phyloP scores from a whole-genome alignment of 30 jellyfish, hydroid and myxozoan species.

The Aurelia coerulea region DNA sequence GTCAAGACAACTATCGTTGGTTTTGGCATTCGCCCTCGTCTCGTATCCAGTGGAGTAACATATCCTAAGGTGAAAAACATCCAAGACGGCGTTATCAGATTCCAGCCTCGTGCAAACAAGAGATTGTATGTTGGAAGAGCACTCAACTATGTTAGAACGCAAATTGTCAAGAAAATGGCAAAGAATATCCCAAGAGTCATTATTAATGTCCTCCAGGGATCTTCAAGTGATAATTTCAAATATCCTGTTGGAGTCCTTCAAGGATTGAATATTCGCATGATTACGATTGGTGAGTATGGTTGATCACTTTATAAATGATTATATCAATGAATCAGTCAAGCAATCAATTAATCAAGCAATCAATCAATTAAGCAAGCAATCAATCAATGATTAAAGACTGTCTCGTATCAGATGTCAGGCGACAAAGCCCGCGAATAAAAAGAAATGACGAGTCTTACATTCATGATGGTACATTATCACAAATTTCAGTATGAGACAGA shows the following conservation, averaged over 20 bases:
- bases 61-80: constrained; percentile 52
- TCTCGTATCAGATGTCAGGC: no score
- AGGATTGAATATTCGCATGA: constrained; percentile 46
- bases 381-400: no score
- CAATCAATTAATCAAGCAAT: no score
- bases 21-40: constrained; percentile 57
- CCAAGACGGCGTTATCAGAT: constrained; percentile 41
- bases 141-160: constrained; percentile 17
- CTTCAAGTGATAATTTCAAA: constrained; percentile 60
- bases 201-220: constrained; percentile 39
- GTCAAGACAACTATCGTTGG: constrained; percentile 61
- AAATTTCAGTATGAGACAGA: no score
- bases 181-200: constrained; percentile 47
- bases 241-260: constrained; percentile 18
- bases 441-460: no score
- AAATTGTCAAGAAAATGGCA: constrained; percentile 20
- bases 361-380: no score
- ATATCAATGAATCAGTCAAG: no score
- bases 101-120: constrained; percentile 61
- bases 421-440: no score
- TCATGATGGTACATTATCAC: no score
- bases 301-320: no score
- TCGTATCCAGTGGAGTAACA: constrained; percentile 35
- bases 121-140: constrained; percentile 63
- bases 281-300: constrained; percentile 60